These are phyloP conservation scores for Stegodyphus dumicola DNA, from an alignment of 1,140 invertebrate genomes.

Conservation along the genomic window DNA sequence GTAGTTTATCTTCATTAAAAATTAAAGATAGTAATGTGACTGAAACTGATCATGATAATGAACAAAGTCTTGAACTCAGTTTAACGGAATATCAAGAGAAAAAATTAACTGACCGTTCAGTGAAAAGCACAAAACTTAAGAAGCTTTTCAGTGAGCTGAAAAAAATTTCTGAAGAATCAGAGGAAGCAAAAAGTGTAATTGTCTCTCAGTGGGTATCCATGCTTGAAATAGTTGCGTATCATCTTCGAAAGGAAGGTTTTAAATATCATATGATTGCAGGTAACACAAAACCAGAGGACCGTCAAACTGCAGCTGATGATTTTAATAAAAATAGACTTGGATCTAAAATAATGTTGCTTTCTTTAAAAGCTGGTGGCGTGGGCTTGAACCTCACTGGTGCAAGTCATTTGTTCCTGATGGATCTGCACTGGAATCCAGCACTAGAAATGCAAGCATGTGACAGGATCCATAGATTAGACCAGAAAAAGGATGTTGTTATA, in stretches of 20 bases:
- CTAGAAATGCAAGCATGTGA: conserved; percentile 97
- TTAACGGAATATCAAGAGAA: background rate
- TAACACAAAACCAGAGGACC: conserved; percentile 65
- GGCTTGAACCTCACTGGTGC: conserved; percentile 98
- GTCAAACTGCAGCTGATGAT: conserved; percentile 72
- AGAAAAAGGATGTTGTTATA: conserved; percentile 79
- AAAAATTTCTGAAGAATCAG: conserved; percentile 20
- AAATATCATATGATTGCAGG: conserved; percentile 77
- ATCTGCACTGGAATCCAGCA: conserved; percentile 97
- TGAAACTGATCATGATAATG: background rate
- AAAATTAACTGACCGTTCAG: background rate
- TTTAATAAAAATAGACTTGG: conserved; percentile 77
- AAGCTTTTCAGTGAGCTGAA: conserved; percentile 15
- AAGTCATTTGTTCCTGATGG: conserved; percentile 89
- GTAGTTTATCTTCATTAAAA: conserved; percentile 4
- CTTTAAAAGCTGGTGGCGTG: conserved; percentile 96
- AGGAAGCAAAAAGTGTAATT: conserved; percentile 72
- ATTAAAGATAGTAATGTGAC: background rate
- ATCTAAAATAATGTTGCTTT: conserved; percentile 85
- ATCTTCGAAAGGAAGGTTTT: conserved; percentile 73
- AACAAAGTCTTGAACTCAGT: conserved; percentile 20
- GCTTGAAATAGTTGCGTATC: conserved; percentile 76
- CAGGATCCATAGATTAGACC: conserved; percentile 84
- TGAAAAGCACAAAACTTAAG: conserved; percentile 33
- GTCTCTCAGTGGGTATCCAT: conserved; percentile 90